Evolutionary conservation across 2,888 invertebrate genomes (phyloP), one percentile per base, ranked within the genome.

Genomic region (Maniola hyperantus): DNA sequence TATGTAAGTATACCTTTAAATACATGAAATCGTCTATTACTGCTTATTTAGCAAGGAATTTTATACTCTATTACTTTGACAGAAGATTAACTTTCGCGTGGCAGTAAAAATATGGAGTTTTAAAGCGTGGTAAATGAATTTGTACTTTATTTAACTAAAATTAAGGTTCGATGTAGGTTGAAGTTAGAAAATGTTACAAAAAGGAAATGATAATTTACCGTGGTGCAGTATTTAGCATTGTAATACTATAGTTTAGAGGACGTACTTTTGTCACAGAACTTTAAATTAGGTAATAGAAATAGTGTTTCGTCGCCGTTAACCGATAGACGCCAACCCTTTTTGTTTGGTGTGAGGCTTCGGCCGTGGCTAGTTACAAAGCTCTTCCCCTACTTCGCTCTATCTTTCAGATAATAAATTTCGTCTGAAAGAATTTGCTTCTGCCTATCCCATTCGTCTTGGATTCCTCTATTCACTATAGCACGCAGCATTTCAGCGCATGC

Each of bases 121-220:
- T 7, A 51, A 51, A 26, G 18, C 11, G 13, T 26, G 36, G 5
- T 15, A 42, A 20, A 57, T 10, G 20, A 57, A 20, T 57, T 42
- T 42, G 20, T 18, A 6, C 39, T 10, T 20, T 57, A 57, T 42
- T 20, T 1, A 0, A 0, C 6, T 20, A 20, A 2, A 0, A 1
- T 13, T 20, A 57, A 42, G 57, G 42, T 57, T 42, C 10, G 2
- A 57, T 57, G 13, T 57, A 5, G 42, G 0, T n/a, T 34, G 36
- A 18, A 36, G 2, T 10, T 2, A 13, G 20, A 5, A 39, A 42
- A 13, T 18, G 42, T 18, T 42, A 57, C 57, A 51, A 57, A 53
- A 18, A 57, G 57, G 57, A 57, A 57, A 57, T 62, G 61, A 51
- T 62, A 62, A 62, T 62, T 62, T 51, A 62, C 33, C 61, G 61